These are phyloP conservation scores for Whitmania pigra DNA, from an alignment of 1,140 invertebrate species.

Conservation along the genomic window DNA sequence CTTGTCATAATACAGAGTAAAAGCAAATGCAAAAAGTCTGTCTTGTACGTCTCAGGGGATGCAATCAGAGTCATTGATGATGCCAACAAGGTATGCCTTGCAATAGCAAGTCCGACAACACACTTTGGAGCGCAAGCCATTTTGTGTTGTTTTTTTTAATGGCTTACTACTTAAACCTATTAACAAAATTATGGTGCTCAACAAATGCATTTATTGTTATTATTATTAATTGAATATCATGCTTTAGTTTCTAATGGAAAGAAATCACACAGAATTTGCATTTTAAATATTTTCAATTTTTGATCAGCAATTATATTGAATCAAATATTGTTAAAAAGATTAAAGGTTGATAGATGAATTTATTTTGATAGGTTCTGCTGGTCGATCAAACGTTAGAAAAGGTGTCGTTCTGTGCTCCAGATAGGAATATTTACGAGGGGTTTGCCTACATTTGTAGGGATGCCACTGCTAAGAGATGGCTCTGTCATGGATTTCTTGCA, in stretches of 20 bases:
- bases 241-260: too few relatives aligned
- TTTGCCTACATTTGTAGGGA: constrained; percentile 85
- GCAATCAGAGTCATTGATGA: constrained; percentile 93
- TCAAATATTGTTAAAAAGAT: too few relatives aligned
- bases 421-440: constrained; percentile 90
- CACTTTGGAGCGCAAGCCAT: too few relatives aligned
- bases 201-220: too few relatives aligned
- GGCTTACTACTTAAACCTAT: too few relatives aligned
- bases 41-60: constrained; percentile 91
- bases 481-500: constrained; percentile 97
- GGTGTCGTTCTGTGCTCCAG: constrained; percentile 97
- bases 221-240: too few relatives aligned
- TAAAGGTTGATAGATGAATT: too few relatives aligned
- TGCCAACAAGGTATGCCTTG: constrained; percentile 65
- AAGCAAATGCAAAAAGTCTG: constrained; percentile 39
- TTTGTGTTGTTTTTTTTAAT: background rate
- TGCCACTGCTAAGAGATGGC: constrained; percentile 77
- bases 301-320: too few relatives aligned
- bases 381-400: constrained; percentile 99
- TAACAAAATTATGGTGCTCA: too few relatives aligned
- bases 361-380: constrained; percentile 58
- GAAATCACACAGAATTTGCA: too few relatives aligned
- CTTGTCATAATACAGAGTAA: constrained; percentile 27
- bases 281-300: too few relatives aligned
- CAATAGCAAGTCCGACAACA: too few relatives aligned